Evolutionary conservation across 92 coral and sea anemone genomes (phyloP).

Genomic region (Bergia puertoricense): DNA sequence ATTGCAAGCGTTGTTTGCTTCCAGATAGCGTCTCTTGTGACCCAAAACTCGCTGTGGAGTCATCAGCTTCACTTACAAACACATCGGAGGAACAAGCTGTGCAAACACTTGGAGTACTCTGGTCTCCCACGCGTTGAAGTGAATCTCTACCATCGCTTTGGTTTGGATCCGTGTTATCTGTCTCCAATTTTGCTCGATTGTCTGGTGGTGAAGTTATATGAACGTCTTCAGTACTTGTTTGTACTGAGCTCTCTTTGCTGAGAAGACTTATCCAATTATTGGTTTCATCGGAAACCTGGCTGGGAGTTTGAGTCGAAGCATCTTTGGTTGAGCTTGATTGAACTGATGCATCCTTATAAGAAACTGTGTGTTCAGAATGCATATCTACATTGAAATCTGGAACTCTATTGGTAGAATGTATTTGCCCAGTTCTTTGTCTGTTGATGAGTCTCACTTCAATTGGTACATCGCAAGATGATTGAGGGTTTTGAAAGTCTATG

Average conservation of each 20-base stretch:
- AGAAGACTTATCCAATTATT: background rate
- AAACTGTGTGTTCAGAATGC: background rate
- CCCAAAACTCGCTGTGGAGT: background rate
- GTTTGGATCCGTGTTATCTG: background rate
- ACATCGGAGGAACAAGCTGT: conserved; percentile 27
- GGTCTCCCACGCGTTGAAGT: background rate
- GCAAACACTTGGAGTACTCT: conserved; percentile 25
- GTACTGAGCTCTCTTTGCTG: conserved; percentile 26
- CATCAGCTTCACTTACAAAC: conserved; percentile 12
- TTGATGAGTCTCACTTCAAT: background rate
- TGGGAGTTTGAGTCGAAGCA: conserved; percentile 30
- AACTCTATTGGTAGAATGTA: background rate
- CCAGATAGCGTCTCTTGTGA: conserved; percentile 12
- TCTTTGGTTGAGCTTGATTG: conserved; percentile 11
- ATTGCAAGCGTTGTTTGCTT: background rate
- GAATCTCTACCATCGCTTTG: background rate
- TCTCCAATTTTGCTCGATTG: background rate
- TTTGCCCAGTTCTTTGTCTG: background rate
- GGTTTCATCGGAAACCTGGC: background rate
- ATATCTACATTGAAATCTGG: background rate
- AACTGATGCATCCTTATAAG: background rate
- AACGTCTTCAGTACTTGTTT: conserved; percentile 25
- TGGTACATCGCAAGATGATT: background rate
- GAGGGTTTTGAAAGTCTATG: background rate
- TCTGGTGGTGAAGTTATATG: background rate